phyloP scores from a whole-genome alignment of 2,797 vertebrate species.

The Muraenolepis orangiensis region DNA sequence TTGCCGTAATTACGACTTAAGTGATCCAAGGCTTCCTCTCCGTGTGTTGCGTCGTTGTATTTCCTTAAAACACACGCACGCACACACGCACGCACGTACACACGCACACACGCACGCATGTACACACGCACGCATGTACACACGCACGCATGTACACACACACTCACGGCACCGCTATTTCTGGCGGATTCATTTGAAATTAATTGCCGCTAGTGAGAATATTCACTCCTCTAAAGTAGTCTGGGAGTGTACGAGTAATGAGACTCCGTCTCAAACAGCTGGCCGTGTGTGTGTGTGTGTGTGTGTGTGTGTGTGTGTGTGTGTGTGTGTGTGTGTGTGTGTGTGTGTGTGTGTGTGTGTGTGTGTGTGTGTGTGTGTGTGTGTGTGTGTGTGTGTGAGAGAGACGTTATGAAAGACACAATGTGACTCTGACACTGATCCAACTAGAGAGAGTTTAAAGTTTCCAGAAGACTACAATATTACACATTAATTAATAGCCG shows the following conservation, averaged over 20 bases:
- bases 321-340: background rate
- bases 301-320: background rate
- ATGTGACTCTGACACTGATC: too few relatives aligned
- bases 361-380: background rate
- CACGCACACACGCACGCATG: too few relatives aligned
- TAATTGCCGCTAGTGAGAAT: conserved; percentile 59
- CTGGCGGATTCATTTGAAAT: conserved; percentile 51
- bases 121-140: too few relatives aligned
- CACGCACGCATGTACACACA: too few relatives aligned
- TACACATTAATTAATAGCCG: too few relatives aligned
- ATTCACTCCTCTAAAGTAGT: conserved; percentile 45
- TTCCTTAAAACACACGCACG: too few relatives aligned
- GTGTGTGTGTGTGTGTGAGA: background rate
- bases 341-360: background rate
- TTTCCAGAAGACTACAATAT: background rate
- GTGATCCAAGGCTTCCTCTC: conserved; percentile 12
- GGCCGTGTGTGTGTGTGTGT: conserved; percentile 14
- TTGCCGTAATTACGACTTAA: conserved; percentile 52
- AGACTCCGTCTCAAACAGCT: conserved; percentile 70
- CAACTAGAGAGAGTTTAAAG: background rate
- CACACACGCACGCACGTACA: too few relatives aligned
- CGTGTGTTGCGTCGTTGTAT: conserved; percentile 7
- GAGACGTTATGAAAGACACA: too few relatives aligned
- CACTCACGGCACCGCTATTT: conserved; percentile 55
- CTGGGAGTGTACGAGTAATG: conserved; percentile 60